A percentile compares a stretch with the other conserved stretches of the same genome.
These are phyloP conservation scores for Perdita meconis DNA, from an alignment of 2,888 invertebrate species.

Conservation along the genomic window DNA sequence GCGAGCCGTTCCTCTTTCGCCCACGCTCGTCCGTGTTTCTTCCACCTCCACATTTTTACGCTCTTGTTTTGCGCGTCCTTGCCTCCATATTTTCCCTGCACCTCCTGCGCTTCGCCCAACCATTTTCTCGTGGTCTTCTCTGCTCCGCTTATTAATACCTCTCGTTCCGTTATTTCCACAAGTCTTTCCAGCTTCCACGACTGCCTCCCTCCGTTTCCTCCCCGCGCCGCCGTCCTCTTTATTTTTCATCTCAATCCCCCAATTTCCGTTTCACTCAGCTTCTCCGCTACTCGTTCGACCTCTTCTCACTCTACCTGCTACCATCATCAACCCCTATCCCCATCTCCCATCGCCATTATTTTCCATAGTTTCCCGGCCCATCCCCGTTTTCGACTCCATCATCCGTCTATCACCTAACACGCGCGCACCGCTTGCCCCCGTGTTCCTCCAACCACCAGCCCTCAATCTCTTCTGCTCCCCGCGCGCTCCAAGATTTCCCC, in stretches of 20 bases:
- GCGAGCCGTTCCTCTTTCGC: neutral
- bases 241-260: neutral
- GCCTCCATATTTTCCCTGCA: neutral
- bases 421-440: neutral
- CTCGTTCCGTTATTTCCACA: neutral
- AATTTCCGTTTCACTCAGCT: neutral
- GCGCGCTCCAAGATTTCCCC: conserved; percentile 45
- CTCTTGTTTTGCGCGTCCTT: neutral
- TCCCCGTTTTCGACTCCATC: neutral
- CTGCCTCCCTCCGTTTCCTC: neutral
- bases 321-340: neutral
- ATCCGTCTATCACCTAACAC: conserved; percentile 3
- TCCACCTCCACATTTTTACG: neutral
- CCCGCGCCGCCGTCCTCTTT: neutral
- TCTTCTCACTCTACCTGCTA: neutral
- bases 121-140: neutral
- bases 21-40: neutral
- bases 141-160: neutral
- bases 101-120: neutral
- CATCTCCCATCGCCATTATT: conserved; percentile 1
- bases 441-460: neutral
- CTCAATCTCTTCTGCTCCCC: conserved; percentile 27
- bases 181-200: neutral
- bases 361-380: conserved; percentile 3
- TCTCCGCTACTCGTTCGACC: neutral